A percentile compares a stretch with the other conserved stretches of the same genome.
These are phyloP conservation scores for Agrochola lota DNA, from an alignment of 2,888 invertebrate genomes.

Conservation along the genomic window DNA sequence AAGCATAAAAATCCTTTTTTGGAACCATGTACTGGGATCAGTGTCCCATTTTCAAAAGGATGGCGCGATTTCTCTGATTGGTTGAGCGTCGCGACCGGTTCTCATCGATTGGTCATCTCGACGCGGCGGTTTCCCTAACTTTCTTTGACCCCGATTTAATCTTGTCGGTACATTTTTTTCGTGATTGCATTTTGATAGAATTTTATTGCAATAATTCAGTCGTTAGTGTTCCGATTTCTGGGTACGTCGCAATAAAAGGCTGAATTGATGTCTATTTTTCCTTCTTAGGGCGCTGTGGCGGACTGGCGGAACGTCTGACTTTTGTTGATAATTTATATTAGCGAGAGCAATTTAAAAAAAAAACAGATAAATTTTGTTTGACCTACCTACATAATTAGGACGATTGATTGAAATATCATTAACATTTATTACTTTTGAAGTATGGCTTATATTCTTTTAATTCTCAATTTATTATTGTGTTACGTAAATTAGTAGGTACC, in stretches of 20 bases:
- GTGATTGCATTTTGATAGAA: constrained; percentile 71
- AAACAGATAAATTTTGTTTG: too few species aligned
- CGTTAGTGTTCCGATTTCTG: constrained; percentile 37
- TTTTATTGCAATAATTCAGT: constrained; percentile 48
- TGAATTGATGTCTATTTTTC: background rate
- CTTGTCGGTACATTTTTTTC: constrained; percentile 70
- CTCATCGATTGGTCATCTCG: constrained; percentile 79
- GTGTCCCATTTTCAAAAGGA: constrained; percentile 67
- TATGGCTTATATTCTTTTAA: background rate
- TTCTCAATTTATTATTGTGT: background rate
- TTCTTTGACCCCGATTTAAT: constrained; percentile 86
- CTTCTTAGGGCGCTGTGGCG: background rate
- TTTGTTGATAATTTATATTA: background rate
- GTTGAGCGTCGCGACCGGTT: constrained; percentile 77
- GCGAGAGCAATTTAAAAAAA: background rate
- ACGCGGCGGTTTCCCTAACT: constrained; percentile 85
- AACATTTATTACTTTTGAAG: background rate
- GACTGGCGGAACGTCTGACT: too few species aligned
- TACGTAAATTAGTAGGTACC: background rate
- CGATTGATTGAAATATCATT: background rate
- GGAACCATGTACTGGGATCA: constrained; percentile 44
- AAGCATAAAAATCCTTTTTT: constrained; percentile 49
- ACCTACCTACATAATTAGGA: background rate
- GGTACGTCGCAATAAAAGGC: constrained; percentile 8
- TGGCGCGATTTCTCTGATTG: constrained; percentile 67